Evolutionary conservation across 2,113 vertebrate species (phyloP), one percentile per base, ranked within the genome.

Genomic region (Catharus minimus): DNA sequence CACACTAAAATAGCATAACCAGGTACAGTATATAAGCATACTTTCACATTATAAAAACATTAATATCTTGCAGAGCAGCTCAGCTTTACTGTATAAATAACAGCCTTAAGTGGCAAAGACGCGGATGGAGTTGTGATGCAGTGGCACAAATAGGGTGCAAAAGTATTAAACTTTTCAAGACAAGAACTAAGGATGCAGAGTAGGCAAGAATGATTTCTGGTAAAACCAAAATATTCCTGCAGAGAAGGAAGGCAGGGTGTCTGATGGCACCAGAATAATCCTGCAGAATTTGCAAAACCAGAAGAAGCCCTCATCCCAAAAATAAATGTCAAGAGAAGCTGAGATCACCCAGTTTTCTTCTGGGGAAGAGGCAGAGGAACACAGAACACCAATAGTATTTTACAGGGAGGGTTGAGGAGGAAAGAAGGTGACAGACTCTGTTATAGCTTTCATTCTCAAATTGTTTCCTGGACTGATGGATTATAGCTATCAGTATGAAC

Each of bases 191-290:
- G 53, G 44, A 79, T 85, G 82, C 49, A 87, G 62, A 91, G 62
- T 57, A 84, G 62, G 82, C 85, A 95, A 89, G 78, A 94, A 78
- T 1, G 4, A 68, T 87, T 41, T 72, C 85, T 94, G 85, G 93
- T 72, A 82, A 89, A 95, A 94, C 90, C 88, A 92, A 95, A 92
- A 96, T 92, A 92, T 91, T 87, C 78, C 88, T 92, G 85, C 49
- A 89, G 74, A 89, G 56, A 79, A 90, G 71, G 77, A 77, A 93
- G 53, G 65, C 60, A 90, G 69, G 7, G 67, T 75, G 55, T 69
- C 75, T 88, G 38, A 95, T 46, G 16, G 64, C 91, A 93, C 46
- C 33, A 82, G 72, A 95, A 96, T 90, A 93, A 93, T 90, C 88
- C 64, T 90, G 94, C 92, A 89, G 76, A 82, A 93, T 92, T 83